These are phyloP conservation scores for Brotogeris chrysoptera DNA, from an alignment of 2,797 vertebrate species.

Conservation along the genomic window DNA sequence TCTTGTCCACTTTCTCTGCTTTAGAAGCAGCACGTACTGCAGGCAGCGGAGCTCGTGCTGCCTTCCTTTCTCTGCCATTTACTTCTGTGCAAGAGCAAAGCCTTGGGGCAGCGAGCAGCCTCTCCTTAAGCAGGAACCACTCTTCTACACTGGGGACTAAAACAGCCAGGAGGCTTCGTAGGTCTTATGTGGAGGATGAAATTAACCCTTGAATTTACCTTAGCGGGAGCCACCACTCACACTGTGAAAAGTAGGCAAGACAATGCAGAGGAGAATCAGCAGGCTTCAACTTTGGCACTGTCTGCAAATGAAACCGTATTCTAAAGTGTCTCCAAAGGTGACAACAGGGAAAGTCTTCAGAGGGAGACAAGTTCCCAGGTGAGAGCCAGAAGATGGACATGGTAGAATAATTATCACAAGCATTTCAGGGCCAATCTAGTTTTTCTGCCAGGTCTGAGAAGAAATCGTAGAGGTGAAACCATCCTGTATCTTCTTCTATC, in stretches of 20 bases:
- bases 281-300: background rate
- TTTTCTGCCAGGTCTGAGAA: background rate
- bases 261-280: background rate
- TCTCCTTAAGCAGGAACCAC: background rate
- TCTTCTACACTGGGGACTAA: background rate
- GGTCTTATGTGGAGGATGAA: background rate
- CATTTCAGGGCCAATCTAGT: background rate
- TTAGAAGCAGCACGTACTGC: background rate
- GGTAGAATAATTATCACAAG: background rate
- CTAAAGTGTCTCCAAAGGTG: background rate
- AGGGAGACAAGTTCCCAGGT: background rate
- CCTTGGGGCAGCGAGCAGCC: background rate
- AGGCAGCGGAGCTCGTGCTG: background rate
- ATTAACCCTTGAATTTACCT: background rate
- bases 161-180: background rate
- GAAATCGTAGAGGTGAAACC: background rate
- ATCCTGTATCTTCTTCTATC: background rate
- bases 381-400: background rate
- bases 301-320: background rate
- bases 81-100: background rate
- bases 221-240: background rate
- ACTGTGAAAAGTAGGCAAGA: background rate
- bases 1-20: conserved; percentile 23
- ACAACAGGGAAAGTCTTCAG: background rate
- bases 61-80: background rate